Evolutionary conservation across 1,140 invertebrate species (phyloP), one percentile per base, ranked within the genome.

Genomic region (Lepidurus couesii): DNA sequence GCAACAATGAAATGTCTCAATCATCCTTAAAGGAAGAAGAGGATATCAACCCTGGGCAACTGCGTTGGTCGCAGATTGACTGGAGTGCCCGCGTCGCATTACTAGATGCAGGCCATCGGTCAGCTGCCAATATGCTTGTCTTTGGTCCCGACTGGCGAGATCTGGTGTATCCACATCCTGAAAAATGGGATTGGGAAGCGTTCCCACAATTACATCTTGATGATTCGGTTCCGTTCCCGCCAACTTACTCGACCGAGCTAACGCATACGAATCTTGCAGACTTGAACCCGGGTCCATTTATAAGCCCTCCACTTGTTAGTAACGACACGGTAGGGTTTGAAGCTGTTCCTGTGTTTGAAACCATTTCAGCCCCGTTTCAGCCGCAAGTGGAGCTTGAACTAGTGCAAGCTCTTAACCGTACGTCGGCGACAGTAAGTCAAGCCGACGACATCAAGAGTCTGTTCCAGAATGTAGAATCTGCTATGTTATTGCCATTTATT

Each of bases 171-270:
- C 88, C 88, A 44, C 82, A 87, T 74, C 86, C 89, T 82, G 88
- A 89, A 83, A 86, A 86, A 7, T 89, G 89, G 85, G 87, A 89
- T 81, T 91, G 89, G 89, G 87, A 89, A 43, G 86, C 86, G 75
- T 88, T 90, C 81, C 87, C 89, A 80, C 65, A 45, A n/a, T n/a
- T 80, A 24, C 73, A 74, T 7, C 65, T 44, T 3, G 74, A 74
- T 34, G 83, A 80, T 10, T 79, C 74, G 26, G 73, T 75, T 45
- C 1, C 44, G 45, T 79, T 76, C 77, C 83, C 86, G 44, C 80
- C 16, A 65, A 16, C 82, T 42, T 84, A 87, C 13, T 82, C 87
- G 47, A 83, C 86, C 3, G 83, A 82, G 34, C 88, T 89, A 4
- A 80, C 89, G 2, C 85, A 84, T 74, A 82, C 88, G 24, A 84